Base-by-base conservation (phyloP, 2,113 vertebrate genomes). In the Urocitellus parryii region DNA sequence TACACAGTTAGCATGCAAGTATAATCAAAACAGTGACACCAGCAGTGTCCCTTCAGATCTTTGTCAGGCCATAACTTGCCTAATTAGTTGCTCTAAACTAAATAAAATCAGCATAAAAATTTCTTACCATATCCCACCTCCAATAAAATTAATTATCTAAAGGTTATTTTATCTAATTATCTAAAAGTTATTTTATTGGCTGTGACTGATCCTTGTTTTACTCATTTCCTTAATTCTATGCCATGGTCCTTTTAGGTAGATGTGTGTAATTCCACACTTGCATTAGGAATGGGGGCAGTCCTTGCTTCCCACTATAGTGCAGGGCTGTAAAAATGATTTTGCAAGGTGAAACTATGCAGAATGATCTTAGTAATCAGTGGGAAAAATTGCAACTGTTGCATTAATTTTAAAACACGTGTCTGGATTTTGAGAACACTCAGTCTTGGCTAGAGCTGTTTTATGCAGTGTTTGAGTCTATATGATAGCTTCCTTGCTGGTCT, bases 91-190 rank as follows among this genome's bases (percentile, higher is more conserved):
- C 27, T 39, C 7, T 80, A 90, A 87, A 74, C 39, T 22, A 20
- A 73, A 63, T 96, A 78, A 90, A 93, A 79, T 92, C 27, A 78
- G 29, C 39, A 63, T 90, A 73, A 87, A 92, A 81, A 53, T 90
- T 90, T 51, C 63, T 93, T 77, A 78, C 34, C 20, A 1, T 86
- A 79, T 18, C 5, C 11, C 34, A 70, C 48, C 20, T 37, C n/a
- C 51, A 72, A 27, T 24, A 53, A 92, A 87, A 45, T 45, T 88
- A 22, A 65, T 81, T 77, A 78, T 48, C 25, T 86, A 86, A 94
- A 51, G 32, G 14, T 67, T 86, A 1, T 37, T 79, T 76, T 89
- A 82, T 76, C 45, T 88, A 22, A 65, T 81, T 77, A 78, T 39
- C 25, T 86, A 86, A 94, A 51, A 27, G 24, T 61, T 86, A 1